phyloP scores from a whole-genome alignment of 2,888 invertebrate species.

The Ypsolopha scabrella region DNA sequence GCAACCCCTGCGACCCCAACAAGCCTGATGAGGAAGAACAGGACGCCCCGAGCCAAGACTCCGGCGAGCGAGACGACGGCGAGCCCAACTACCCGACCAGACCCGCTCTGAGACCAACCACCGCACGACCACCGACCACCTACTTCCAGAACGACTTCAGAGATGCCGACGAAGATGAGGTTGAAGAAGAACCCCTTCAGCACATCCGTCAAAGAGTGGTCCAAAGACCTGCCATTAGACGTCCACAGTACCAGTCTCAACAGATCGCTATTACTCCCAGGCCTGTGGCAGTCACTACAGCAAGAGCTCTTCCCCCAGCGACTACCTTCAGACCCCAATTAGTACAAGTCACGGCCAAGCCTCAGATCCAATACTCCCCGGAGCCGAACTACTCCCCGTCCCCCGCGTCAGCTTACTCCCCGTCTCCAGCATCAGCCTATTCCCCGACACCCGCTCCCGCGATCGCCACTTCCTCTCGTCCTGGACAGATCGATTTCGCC shows the following conservation, averaged over 20 bases:
- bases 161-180: conserved; percentile 73
- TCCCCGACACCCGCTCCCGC: conserved; percentile 25
- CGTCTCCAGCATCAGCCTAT: conserved; percentile 18
- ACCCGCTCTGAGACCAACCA: conserved; percentile 54
- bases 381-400: conserved; percentile 63
- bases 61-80: conserved; percentile 71
- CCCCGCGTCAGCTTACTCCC: conserved; percentile 33
- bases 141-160: conserved; percentile 79
- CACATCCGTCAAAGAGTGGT: conserved; percentile 57
- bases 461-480: conserved; percentile 33
- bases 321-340: conserved; percentile 76
- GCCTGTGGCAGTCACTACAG: conserved; percentile 60
- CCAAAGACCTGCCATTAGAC: conserved; percentile 53
- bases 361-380: conserved; percentile 65
- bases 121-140: conserved; percentile 70
- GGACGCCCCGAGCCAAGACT: conserved; percentile 64
- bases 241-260: conserved; percentile 59
- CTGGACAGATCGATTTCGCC: conserved; percentile 74
- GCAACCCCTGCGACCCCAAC: conserved; percentile 88
- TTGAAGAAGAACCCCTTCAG: conserved; percentile 64
- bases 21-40: conserved; percentile 78
- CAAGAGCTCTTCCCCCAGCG: conserved; percentile 69
- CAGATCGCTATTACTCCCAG: conserved; percentile 72
- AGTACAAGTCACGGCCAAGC: conserved; percentile 69
- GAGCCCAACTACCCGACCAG: conserved; percentile 72